A percentile compares a stretch with the other conserved stretches of the same genome.
Conservation (phyloP, 1,140 invertebrate genomes). For the Drosophila prosaltans region DNA sequence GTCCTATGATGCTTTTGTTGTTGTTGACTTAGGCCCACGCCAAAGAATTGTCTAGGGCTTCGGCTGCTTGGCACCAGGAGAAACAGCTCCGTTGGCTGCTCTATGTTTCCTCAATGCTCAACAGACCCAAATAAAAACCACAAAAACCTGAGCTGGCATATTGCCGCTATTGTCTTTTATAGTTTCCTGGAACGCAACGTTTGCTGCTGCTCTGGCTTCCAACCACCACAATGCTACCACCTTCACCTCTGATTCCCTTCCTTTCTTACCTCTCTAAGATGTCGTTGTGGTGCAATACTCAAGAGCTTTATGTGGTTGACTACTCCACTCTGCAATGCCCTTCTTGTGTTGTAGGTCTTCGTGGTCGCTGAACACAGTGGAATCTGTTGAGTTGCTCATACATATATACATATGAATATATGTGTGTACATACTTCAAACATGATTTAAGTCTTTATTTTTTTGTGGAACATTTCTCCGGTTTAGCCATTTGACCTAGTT, state of each 20-base stretch:
- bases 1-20: slow-evolving; percentile 65
- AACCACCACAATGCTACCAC: slow-evolving; percentile 18
- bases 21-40: slow-evolving; percentile 80
- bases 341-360: slow-evolving; percentile 43
- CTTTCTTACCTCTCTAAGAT: slow-evolving; percentile 13
- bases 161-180: slow-evolving; percentile 81
- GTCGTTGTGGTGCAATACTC: slow-evolving; percentile 55
- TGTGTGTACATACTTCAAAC: slow-evolving; percentile 4
- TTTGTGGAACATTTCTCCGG: slow-evolving; percentile 6
- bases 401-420: not conserved
- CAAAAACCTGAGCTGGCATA: slow-evolving; percentile 79
- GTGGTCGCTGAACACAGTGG: slow-evolving; percentile 36
- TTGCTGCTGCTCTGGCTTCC: slow-evolving; percentile 54
- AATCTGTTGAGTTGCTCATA: slow-evolving; percentile 1
- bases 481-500: slow-evolving; percentile 12
- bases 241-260: slow-evolving; percentile 16
- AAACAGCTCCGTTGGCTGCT: not conserved
- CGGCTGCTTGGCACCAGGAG: slow-evolving; percentile 26
- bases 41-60: slow-evolving; percentile 60
- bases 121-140: slow-evolving; percentile 66
- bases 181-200: slow-evolving; percentile 78
- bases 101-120: slow-evolving; percentile 23
- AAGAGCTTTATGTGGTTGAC: slow-evolving; percentile 65
- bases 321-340: slow-evolving; percentile 20
- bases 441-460: slow-evolving; percentile 18